phyloP scores from a whole-genome alignment of 2,888 invertebrate genomes.

The Coelogynopora nodosa region DNA sequence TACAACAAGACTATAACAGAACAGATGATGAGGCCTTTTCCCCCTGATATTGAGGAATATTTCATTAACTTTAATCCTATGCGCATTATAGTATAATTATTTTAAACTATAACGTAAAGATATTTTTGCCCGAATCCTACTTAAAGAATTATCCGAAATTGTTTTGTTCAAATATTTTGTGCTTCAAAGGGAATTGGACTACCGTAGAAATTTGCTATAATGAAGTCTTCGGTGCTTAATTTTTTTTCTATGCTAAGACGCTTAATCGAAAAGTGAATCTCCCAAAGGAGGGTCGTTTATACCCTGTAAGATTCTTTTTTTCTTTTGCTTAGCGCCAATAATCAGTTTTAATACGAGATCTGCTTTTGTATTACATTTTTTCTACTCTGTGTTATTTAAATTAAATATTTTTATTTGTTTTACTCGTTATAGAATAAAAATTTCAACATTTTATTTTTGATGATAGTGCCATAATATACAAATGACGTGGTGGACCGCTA shows the following conservation, averaged over 20 bases:
- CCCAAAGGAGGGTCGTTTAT: background rate
- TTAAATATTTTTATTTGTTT: too few relatives aligned
- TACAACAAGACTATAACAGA: background rate
- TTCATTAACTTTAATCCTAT: background rate
- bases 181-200: background rate
- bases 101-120: background rate
- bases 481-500: too few relatives aligned
- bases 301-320: too few relatives aligned
- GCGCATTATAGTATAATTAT: background rate
- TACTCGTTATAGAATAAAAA: too few relatives aligned
- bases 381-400: too few relatives aligned
- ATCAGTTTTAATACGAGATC: too few relatives aligned
- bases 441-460: too few relatives aligned
- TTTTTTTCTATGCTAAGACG: background rate
- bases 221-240: background rate
- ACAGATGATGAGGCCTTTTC: background rate
- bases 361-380: too few relatives aligned
- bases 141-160: constrained; percentile 16
- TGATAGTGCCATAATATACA: too few relatives aligned
- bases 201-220: background rate
- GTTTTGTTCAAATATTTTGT: constrained; percentile 22
- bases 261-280: background rate
- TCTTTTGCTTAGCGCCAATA: too few relatives aligned
- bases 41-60: background rate
- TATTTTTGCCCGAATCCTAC: background rate